Evolutionary conservation across 1,140 invertebrate genomes (phyloP), one percentile per base, ranked within the genome.

Genomic region (Brachionus angularis): DNA sequence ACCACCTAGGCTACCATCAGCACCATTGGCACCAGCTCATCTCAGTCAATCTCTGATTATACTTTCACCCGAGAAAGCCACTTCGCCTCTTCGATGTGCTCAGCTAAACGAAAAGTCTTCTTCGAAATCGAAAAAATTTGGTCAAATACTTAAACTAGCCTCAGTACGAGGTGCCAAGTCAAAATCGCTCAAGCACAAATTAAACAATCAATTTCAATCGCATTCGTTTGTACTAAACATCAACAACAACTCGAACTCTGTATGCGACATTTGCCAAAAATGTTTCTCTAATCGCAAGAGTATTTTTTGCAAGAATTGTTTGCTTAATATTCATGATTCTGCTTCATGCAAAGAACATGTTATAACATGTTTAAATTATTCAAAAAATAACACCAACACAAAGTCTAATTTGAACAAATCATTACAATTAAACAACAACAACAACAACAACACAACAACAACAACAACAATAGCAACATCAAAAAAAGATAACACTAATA

Each of bases 111-210:
- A 39, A 21, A 67, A 67, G 47, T 39, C 62, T 47, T 31, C 47
- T 18, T 67, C 62, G 4, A 67, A 67, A 23, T 67, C 62, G 42
- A 46, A 50, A 46, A 67, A 67, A 50, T 12, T 67, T n/a, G 62
- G 62, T 21, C 33, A 67, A 18, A 67, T 67, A 8, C 62, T 67
- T 27, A 67, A 67, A 23, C 7, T 67, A 27, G 62, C 62, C 3
- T 47, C 39, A 47, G 62, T 67, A 16, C 42, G 62, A 25, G 62
- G 62, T 23, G 62, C 44, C 16, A 67, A 67, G 25, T 67, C 62
- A 46, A 67, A 67, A 18, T 67, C 62, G 4, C 46, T 67, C 21
- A 67, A 67, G 29, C 62, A 67, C 16, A 67, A 67, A 50, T 67
- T 47, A 18, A 47, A 39, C 21, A 47, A 27, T 10, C 62, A 67